Conservation (phyloP, 2,888 invertebrate species). For the Eupithecia subfuscata region DNA sequence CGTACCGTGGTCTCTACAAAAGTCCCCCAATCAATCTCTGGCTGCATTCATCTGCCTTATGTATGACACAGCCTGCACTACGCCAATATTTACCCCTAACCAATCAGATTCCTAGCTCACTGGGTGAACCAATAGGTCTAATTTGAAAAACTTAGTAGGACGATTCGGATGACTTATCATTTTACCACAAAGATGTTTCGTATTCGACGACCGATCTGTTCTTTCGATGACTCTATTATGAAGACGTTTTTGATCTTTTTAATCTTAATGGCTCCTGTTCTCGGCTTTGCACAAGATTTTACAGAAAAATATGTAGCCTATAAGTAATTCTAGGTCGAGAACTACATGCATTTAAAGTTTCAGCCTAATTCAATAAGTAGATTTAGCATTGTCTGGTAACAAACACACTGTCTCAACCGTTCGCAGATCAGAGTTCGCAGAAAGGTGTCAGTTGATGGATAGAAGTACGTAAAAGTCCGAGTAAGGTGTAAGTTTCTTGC, state of each 20-base stretch:
- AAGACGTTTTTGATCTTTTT: background rate
- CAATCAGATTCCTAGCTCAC: conserved; percentile 39
- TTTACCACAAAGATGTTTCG: background rate
- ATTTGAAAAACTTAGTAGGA: background rate
- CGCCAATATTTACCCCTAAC: conserved; percentile 41
- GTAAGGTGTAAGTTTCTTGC: background rate
- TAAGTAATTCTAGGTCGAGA: background rate
- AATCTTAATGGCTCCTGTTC: background rate
- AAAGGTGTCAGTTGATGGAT: background rate
- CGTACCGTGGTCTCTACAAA: background rate
- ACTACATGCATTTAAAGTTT: background rate
- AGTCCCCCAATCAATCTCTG: conserved; percentile 25
- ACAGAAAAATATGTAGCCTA: too few species aligned
- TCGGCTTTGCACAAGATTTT: background rate
- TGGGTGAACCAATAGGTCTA: background rate
- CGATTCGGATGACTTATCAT: background rate
- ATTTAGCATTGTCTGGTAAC: background rate
- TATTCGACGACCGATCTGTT: background rate
- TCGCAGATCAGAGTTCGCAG: background rate
- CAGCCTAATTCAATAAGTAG: background rate
- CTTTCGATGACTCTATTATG: background rate
- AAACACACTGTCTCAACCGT: background rate
- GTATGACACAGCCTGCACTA: conserved; percentile 33
- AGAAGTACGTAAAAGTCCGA: background rate
- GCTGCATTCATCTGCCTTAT: conserved; percentile 31